Conservation (phyloP, 2,113 vertebrate genomes). For the Ammodytes dubius region DNA sequence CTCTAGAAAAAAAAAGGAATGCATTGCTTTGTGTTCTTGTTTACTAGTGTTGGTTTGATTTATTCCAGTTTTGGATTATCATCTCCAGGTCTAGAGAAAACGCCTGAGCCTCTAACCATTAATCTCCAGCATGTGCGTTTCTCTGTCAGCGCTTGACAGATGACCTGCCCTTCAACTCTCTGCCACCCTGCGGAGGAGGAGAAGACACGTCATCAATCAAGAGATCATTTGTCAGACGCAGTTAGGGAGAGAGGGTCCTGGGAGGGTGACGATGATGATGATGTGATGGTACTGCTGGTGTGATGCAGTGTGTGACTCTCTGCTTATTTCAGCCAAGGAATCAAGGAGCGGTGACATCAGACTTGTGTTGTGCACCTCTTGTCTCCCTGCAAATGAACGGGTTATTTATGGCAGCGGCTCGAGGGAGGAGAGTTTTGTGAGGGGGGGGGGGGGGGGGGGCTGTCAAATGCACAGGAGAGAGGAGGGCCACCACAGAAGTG, state of each 20-base stretch:
- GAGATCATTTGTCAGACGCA: constrained; percentile 36
- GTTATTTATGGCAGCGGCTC: constrained; percentile 63
- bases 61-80: constrained; percentile 63
- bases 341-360: constrained; percentile 66
- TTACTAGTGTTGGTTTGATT: constrained; percentile 65
- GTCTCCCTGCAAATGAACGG: constrained; percentile 60
- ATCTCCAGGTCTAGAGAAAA: constrained; percentile 19
- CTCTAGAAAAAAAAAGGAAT: constrained; percentile 10
- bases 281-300: constrained; percentile 1
- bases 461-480: constrained; percentile 17
- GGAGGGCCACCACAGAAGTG: constrained; percentile 26
- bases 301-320: constrained; percentile 15
- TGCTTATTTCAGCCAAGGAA: constrained; percentile 38
- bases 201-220: constrained; percentile 61
- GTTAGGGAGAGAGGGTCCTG: constrained; percentile 15
- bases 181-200: constrained; percentile 41
- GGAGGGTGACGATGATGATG: constrained; percentile 22
- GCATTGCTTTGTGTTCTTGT: constrained; percentile 56
- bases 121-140: constrained; percentile 46
- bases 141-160: constrained; percentile 60
- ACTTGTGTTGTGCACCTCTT: constrained; percentile 39
- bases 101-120: constrained; percentile 41
- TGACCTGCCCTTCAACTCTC: constrained; percentile 75
- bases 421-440: constrained; percentile 33
- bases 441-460: not conserved